Base-by-base conservation (phyloP, 2,113 vertebrate species). In the Ploceus nigricollis region DNA sequence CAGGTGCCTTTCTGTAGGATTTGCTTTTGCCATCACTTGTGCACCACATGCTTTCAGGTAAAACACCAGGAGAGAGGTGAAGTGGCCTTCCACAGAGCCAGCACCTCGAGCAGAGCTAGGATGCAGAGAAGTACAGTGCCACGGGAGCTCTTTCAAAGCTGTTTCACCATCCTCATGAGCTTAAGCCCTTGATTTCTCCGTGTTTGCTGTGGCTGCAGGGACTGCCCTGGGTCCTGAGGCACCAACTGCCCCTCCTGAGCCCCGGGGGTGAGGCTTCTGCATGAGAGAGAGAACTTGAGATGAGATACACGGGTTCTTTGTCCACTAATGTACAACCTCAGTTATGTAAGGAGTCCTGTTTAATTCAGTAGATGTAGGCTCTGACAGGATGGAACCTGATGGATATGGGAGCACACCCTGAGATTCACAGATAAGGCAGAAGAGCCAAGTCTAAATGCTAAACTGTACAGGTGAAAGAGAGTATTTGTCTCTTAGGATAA, bases 21-120 rank as follows among this genome's bases (percentile, higher is more conserved):
- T 48, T 65, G 13, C 37, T 58, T 65, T 28, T 64, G 22, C 13
- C 18, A 69, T 63, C 27, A 19, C 39, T 45, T 63, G 17, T 19
- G 39, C 39, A 28, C 53, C 1, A 0, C n/a, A 23, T 0, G 0
- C 25, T 80, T 72, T 39, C 61, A 28, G 35, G 18, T 76, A 3
- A 27, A 72, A 22, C 51, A 28, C 13, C 22, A 54, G 39, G 15
- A 81, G 58, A 13, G 70, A 24, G 33, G 45, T 3, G 2, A 61
- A 33, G 57, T 7, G 31, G 27, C 51, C 27, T 76, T 76, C n/a
- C 3, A 2, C n/a, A 61, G 48, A 72, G n/a, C 27, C 50, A 47
- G 47, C 45, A 28, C 13, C 37, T 35, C 8, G 12, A 18, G 22
- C 48, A 69, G 40, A 31, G 20, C n/a, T 5, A 8, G 65, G 44